These are phyloP conservation scores for Bembecia ichneumoniformis DNA, from an alignment of 2,888 invertebrate genomes.

Conservation along the genomic window DNA sequence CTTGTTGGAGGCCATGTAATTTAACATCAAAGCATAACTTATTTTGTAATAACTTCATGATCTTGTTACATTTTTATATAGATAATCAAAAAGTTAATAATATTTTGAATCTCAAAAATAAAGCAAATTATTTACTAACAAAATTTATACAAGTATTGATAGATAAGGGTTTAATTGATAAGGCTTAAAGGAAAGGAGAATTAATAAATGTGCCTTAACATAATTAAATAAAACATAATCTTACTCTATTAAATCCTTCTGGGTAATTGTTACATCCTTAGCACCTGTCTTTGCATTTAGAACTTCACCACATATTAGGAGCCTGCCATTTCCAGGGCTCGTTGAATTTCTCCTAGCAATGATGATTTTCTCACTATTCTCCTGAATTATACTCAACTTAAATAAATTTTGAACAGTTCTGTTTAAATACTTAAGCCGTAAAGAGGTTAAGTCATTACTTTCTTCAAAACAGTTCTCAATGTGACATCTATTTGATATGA, in stretches of 20 bases:
- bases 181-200: no score
- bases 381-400: conserved; percentile 16
- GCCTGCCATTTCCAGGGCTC: conserved; percentile 11
- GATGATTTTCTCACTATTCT: conserved; percentile 17
- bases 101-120: no score
- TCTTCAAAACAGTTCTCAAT: conserved; percentile 22
- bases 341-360: conserved; percentile 37
- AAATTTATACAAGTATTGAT: no score
- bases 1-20: no score
- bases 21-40: no score
- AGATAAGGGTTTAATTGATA: no score
- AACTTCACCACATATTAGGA: conserved; percentile 73
- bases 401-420: conserved; percentile 40
- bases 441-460: conserved; percentile 23
- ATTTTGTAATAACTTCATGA: no score
- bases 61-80: no score
- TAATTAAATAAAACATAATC: not conserved
- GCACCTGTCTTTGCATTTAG: conserved; percentile 67
- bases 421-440: conserved; percentile 38
- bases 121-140: no score
- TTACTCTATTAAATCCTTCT: conserved; percentile 70
- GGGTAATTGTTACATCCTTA: conserved; percentile 61
- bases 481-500: conserved; percentile 19
- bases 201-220: no score
- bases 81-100: no score